Evolutionary conservation across 2,888 invertebrate species (phyloP), one percentile per base, ranked within the genome.

Genomic region (Drosophila quasianomalipes): DNA sequence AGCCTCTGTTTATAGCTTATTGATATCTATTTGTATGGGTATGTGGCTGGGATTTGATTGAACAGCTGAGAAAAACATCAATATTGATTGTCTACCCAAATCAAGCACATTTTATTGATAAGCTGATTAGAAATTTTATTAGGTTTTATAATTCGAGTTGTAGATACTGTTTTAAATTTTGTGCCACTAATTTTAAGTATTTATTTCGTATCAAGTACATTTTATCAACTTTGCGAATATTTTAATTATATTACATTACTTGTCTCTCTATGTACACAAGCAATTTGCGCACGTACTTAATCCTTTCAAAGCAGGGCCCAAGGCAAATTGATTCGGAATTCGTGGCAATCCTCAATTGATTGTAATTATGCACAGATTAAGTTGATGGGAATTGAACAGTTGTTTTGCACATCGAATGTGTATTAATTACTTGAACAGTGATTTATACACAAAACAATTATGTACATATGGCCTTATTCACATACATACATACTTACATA

Each of bases 1-100:
- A 96, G 96, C 94, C 14, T 4, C 2, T 35, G 9, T n/a, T 6
- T 12, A 19, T n/a, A 6, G 16, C 9, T 26, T 9, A 47, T 19
- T 30, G n/a, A 16, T 16, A 35, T 22, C n/a, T 51, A 22, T 58
- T 37, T 12, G 6, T 31, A 22, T 30, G 28, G 28, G 30, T 52
- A 1, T 30, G 16, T 12, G 28, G 22, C 12, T 28, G 28, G 30
- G 28, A 7, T 19, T 19, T 28, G 39, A 26, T 4, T 4, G n/a
- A 22, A 47, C 47, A 16, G 47, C 47, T 28, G 19, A 35, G 26
- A 55, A 54, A 33, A 22, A 19, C 22, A 47, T 16, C 14, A 16
- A 19, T 31, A 16, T 14, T 47, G 47, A 47, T 14, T n/a, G 53
- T 22, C n/a, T 31, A 44, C 22, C 6, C 44, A 22, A 47, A 47